A percentile compares a stretch with the other conserved stretches of the same genome.
Conservation (phyloP, 2,113 vertebrate species). For the Phocoena phocoena region DNA sequence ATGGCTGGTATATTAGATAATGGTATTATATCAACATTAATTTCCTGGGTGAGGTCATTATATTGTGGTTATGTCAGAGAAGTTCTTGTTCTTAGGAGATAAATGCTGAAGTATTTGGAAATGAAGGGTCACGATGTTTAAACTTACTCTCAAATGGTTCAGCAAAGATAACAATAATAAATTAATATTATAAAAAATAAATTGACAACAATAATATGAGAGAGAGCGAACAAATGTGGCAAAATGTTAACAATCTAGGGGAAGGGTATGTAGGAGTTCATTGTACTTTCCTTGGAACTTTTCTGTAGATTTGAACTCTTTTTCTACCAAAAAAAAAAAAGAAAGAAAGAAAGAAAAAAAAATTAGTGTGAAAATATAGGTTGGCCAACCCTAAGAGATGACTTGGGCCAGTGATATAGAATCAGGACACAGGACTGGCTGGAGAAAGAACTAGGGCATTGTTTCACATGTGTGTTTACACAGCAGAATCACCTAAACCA, state of each 20-base stretch:
- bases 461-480: neutral
- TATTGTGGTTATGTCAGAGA: slow-evolving; percentile 8
- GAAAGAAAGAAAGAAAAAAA: neutral
- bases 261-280: neutral
- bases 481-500: neutral
- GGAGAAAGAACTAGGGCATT: neutral
- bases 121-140: neutral
- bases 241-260: slow-evolving; percentile 10
- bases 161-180: slow-evolving; percentile 35
- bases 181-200: slow-evolving; percentile 21
- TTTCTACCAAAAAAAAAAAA: neutral
- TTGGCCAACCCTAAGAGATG: neutral
- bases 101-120: slow-evolving; percentile 32
- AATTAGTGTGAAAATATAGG: neutral
- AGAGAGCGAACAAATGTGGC: neutral
- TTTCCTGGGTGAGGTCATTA: slow-evolving; percentile 44
- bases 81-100: slow-evolving; percentile 32
- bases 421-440: neutral
- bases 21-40: neutral
- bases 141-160: neutral
- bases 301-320: slow-evolving; percentile 5
- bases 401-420: neutral
- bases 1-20: neutral
- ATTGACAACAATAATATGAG: neutral
- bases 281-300: neutral